Percentiles rank a stretch among this genome's conserved stretches.
phyloP scores from a whole-genome alignment of 2,888 invertebrate genomes.

The Apeira syringaria region DNA sequence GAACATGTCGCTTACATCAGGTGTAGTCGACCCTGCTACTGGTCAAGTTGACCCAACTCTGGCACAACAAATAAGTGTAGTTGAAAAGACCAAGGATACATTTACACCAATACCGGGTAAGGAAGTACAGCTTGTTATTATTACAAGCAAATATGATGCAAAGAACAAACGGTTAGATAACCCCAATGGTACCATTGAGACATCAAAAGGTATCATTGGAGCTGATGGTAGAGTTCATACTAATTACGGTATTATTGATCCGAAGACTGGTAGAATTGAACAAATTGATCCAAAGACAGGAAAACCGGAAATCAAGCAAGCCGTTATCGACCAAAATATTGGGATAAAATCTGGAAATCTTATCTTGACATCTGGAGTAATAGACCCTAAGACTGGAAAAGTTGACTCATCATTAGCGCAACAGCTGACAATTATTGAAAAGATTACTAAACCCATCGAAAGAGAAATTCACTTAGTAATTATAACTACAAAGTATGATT shows the following conservation, averaged over 20 bases:
- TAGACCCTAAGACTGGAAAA: conserved; percentile 84
- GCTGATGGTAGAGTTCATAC: conserved; percentile 73
- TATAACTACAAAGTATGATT: conserved; percentile 85
- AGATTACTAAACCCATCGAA: conserved; percentile 64
- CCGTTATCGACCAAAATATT: conserved; percentile 76
- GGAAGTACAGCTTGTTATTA: conserved; percentile 68
- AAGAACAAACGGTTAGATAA: conserved; percentile 78
- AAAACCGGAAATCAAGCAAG: conserved; percentile 81
- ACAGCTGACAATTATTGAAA: conserved; percentile 79
- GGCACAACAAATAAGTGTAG: conserved; percentile 73
- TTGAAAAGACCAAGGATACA: conserved; percentile 52
- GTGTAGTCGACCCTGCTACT: conserved; percentile 79
- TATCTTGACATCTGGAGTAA: conserved; percentile 78
- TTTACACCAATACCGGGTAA: conserved; percentile 60
- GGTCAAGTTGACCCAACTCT: conserved; percentile 77
- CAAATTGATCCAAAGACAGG: conserved; percentile 80
- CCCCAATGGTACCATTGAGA: conserved; percentile 76
- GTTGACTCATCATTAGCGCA: conserved; percentile 80
- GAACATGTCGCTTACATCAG: conserved; percentile 75
- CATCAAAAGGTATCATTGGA: conserved; percentile 63
- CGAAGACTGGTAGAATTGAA: conserved; percentile 78
- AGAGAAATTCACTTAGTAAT: conserved; percentile 84
- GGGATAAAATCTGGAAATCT: conserved; percentile 80
- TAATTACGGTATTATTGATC: conserved; percentile 77
- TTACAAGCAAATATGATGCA: conserved; percentile 81